Percentiles rank a stretch among this genome's conserved stretches.
phyloP scores from a whole-genome alignment of 2,797 vertebrate species.

The Onychomys leucogaster region DNA sequence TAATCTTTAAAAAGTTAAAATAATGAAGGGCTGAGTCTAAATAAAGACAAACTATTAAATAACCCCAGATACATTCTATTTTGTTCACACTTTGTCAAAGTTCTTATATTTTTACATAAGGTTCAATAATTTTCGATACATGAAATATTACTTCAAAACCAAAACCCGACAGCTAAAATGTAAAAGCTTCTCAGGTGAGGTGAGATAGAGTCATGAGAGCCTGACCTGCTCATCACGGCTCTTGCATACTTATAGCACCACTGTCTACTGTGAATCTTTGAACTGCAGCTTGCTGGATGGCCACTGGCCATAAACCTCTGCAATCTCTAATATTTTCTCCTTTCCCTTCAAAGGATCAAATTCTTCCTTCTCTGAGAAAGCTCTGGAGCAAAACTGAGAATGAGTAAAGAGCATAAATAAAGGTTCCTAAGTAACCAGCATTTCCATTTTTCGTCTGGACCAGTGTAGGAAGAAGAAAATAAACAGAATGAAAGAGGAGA shows the following conservation, averaged over 20 bases:
- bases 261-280: accelerated
- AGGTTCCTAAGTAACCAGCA: neutral
- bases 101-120: constrained; percentile 27
- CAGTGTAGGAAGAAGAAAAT: neutral
- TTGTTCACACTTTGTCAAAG: neutral
- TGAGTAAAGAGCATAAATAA: neutral
- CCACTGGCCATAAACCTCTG: neutral
- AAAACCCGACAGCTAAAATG: neutral
- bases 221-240: neutral
- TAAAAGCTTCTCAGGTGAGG: neutral
- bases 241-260: neutral
- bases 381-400: neutral
- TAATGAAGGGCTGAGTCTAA: neutral
- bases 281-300: neutral
- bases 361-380: neutral
- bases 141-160: constrained; percentile 43
- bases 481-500: neutral
- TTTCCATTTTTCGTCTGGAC: neutral
- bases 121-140: constrained; percentile 33
- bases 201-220: neutral
- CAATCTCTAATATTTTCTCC: neutral
- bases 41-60: constrained; percentile 14
- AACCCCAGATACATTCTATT: constrained; percentile 23
- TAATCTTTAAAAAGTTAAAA: constrained; percentile 14
- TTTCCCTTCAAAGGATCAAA: neutral